Conservation (phyloP, 2,113 vertebrate species). For the Camelus dromedarius region DNA sequence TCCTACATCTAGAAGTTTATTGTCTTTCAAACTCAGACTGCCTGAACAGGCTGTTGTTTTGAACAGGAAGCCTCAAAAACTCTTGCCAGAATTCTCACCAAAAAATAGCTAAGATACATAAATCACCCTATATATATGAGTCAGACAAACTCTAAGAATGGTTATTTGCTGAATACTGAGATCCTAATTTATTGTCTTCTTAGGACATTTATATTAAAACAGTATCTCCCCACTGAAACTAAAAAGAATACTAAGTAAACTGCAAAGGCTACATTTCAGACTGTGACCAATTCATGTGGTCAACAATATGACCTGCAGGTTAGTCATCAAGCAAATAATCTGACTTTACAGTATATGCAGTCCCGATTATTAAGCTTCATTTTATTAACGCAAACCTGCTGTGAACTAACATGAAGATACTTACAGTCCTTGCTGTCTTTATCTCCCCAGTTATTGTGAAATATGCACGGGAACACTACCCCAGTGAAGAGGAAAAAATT, state of each 20-base stretch:
- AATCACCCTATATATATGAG: not conserved
- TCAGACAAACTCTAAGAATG: not conserved
- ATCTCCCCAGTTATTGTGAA: not conserved
- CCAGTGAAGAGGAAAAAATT: not conserved
- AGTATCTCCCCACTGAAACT: not conserved
- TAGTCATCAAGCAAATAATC: not conserved
- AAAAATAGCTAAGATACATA: not conserved
- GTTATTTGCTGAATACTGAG: not conserved
- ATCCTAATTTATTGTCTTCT: not conserved
- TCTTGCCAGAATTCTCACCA: constrained; percentile 37
- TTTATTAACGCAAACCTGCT: constrained; percentile 17
- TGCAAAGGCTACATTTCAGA: not conserved
- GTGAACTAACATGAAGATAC: not conserved
- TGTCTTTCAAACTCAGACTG: not conserved
- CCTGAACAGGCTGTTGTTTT: constrained; percentile 18
- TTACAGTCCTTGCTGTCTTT: not conserved
- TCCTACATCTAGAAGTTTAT: not conserved
- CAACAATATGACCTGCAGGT: not conserved
- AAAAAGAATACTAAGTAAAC: not conserved
- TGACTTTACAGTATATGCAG: not conserved
- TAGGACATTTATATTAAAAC: not conserved
- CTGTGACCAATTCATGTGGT: not conserved
- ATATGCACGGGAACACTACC: not conserved
- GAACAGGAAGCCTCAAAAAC: not conserved
- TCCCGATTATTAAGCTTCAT: not conserved